A percentile compares a stretch with the other conserved stretches of the same genome.
phyloP scores from a whole-genome alignment of 2,888 invertebrate genomes.

The Cylindroiulus punctatus region DNA sequence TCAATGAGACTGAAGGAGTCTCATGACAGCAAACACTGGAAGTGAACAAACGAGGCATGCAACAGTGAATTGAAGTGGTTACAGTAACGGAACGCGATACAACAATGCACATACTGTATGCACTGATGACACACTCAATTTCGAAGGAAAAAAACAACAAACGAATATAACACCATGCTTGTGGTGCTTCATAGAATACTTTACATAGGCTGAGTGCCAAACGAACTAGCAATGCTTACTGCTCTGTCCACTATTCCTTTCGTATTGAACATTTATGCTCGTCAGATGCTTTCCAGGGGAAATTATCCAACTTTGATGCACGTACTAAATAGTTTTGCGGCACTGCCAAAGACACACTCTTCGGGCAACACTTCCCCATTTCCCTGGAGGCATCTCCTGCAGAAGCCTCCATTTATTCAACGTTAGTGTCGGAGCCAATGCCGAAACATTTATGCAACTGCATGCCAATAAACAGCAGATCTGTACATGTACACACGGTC shows the following conservation, averaged over 20 bases:
- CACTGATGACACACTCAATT: no score
- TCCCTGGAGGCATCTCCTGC: background rate
- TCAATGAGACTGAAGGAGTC: no score
- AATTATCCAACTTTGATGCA: background rate
- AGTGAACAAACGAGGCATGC: background rate
- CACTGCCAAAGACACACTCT: background rate
- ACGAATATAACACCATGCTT: no score
- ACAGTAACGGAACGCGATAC: background rate
- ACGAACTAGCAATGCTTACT: background rate
- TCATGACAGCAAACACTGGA: background rate
- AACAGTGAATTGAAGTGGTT: background rate
- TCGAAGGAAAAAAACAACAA: no score
- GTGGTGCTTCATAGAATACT: background rate
- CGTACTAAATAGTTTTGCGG: background rate
- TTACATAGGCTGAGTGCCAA: background rate
- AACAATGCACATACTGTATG: background rate
- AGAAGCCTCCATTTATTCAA: conserved; percentile 1
- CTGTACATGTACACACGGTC: background rate
- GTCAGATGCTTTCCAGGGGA: background rate
- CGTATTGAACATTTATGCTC: background rate
- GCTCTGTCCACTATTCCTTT: background rate
- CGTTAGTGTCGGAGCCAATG: background rate
- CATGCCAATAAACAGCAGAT: background rate
- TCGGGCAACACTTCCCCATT: background rate
- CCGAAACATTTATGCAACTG: background rate